phyloP scores from a whole-genome alignment of 2,888 invertebrate genomes.

The Craniophora ligustri region DNA sequence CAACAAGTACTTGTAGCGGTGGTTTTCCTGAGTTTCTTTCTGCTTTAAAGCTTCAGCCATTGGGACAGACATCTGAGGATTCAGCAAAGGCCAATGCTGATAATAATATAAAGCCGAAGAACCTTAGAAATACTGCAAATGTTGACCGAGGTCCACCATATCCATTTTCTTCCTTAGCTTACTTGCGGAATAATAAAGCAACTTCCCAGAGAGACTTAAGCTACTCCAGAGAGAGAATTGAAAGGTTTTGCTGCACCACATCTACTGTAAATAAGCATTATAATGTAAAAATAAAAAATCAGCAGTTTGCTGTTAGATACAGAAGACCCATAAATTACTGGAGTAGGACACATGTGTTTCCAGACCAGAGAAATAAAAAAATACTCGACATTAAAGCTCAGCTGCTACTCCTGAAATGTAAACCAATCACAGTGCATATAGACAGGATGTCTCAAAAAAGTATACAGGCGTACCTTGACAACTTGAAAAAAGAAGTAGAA shows the following conservation, averaged over 20 bases:
- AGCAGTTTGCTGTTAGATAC: slow-evolving; percentile 80
- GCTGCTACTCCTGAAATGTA: slow-evolving; percentile 84
- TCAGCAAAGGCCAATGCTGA: slow-evolving; percentile 45
- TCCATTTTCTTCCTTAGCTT: slow-evolving; percentile 85
- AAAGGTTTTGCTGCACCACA: slow-evolving; percentile 79
- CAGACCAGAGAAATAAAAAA: slow-evolving; percentile 79
- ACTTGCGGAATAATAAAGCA: slow-evolving; percentile 75
- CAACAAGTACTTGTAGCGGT: slow-evolving; percentile 65
- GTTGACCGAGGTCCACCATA: slow-evolving; percentile 81
- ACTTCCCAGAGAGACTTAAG: slow-evolving; percentile 71
- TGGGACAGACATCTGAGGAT: slow-evolving; percentile 55
- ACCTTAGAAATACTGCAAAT: slow-evolving; percentile 71
- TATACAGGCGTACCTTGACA: slow-evolving; percentile 79
- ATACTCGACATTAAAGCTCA: slow-evolving; percentile 82
- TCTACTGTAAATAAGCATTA: slow-evolving; percentile 70
- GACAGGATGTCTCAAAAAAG: slow-evolving; percentile 78
- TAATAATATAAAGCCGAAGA: slow-evolving; percentile 67
- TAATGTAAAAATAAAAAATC: slow-evolving; percentile 76
- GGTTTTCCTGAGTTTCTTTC: slow-evolving; percentile 78
- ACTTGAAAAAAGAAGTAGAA: slow-evolving; percentile 70
- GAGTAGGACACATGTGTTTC: slow-evolving; percentile 79
- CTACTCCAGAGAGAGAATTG: slow-evolving; percentile 78
- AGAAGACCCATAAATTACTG: slow-evolving; percentile 84
- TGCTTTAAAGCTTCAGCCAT: slow-evolving; percentile 74
- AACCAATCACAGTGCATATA: slow-evolving; percentile 81